Evolutionary conservation across 2,797 vertebrate genomes (phyloP), one percentile per base, ranked within the genome.

Genomic region (Coluber constrictor): DNA sequence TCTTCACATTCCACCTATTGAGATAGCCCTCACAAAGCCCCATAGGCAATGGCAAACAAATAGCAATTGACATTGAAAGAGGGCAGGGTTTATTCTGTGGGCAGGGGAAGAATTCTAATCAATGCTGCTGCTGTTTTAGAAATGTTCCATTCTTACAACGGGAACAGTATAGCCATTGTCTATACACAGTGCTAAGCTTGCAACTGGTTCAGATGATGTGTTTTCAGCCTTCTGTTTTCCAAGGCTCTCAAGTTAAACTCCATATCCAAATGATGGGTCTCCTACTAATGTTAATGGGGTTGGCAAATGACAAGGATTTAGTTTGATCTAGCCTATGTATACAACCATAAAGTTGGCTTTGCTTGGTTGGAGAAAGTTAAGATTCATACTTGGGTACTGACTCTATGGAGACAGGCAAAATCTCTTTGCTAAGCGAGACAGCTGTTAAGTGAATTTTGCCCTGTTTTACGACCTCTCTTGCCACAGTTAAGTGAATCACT

Each of bases 141-240:
- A 93, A 91, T 25, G 59, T 86, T 59, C 59, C 25, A 23, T 25
- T 83, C 90, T 59, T 37, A 56, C 66, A 7, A 10, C 16, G 55
- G 86, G n/a, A 89, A 93, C 93, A 93, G 63, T 86, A 74, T 16
- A 29, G 18, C 57, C 32, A 91, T 91, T 93, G 90, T 93, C 66
- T 86, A 13, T n/a, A 5, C 3, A 3, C 27, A 63, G 90, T 91
- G 87, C 57, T 59, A 91, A 27, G 86, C 51, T 93, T 93, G 55
- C 51, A 63, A 61, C 89, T 90, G 70, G 70, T 89, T 87, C 93
- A 93, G 87, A 86, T 57, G n/a, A 70, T 56, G 56, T n/a, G 86
- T 63, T 74, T 32, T 70, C 70, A 66, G 90, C 66, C 87, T 93
- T 79, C 70, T 89, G 86, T 56, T 91, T 63, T 86, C 51, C 43